These are phyloP conservation scores for Laothoe populi DNA, from an alignment of 2,888 invertebrate species.

Conservation along the genomic window DNA sequence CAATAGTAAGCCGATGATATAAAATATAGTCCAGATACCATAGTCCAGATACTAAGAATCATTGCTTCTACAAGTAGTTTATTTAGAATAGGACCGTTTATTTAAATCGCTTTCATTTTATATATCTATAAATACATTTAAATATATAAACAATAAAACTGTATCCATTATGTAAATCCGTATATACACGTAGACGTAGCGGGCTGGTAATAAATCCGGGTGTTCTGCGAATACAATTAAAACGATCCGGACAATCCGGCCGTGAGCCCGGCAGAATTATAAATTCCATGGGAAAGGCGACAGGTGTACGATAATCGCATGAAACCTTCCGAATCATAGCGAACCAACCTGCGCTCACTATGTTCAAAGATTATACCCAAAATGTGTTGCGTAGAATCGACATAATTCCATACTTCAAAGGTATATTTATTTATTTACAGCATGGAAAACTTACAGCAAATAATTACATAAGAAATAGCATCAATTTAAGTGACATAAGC, in stretches of 20 bases:
- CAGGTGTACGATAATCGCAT: constrained; percentile 79
- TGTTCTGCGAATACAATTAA: constrained; percentile 78
- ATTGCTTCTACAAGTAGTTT: too few species aligned
- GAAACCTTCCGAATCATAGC: constrained; percentile 71
- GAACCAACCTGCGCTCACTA: constrained; percentile 47
- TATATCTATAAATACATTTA: too few species aligned
- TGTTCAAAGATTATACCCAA: constrained; percentile 7
- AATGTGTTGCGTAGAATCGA: not conserved
- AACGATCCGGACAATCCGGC: constrained; percentile 69
- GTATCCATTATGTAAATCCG: constrained; percentile 38
- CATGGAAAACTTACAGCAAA: too few species aligned
- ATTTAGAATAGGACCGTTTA: too few species aligned
- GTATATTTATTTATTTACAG: too few species aligned
- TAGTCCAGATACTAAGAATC: too few species aligned
- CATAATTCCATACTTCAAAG: not conserved
- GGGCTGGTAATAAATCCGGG: constrained; percentile 66
- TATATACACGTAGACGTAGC: constrained; percentile 28
- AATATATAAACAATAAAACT: constrained; percentile 27
- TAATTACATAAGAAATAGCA: too few species aligned
- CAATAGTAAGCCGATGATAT: too few species aligned
- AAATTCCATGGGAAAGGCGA: constrained; percentile 79
- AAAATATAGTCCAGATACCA: too few species aligned
- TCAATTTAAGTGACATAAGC: too few species aligned
- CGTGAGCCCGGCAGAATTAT: constrained; percentile 65
- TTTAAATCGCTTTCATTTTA: not conserved